Evolutionary conservation across 2,113 vertebrate genomes (phyloP).

Genomic region (Ochotona princeps): DNA sequence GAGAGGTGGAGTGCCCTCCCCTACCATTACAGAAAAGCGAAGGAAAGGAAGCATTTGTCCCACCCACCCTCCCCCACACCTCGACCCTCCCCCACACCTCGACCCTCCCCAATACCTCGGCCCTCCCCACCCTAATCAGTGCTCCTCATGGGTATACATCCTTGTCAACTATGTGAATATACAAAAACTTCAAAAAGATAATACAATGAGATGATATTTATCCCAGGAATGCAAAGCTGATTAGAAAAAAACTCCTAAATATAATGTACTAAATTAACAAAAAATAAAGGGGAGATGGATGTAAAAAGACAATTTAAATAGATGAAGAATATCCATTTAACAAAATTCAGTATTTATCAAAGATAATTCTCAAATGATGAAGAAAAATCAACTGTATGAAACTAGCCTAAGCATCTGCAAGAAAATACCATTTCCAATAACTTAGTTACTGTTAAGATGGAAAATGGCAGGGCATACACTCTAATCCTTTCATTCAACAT

Average conservation of each 20-base stretch:
- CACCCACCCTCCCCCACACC: too few relatives aligned
- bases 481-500: neutral
- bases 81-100: too few relatives aligned
- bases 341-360: slow-evolving; percentile 26
- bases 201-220: neutral
- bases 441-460: neutral
- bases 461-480: neutral
- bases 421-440: neutral
- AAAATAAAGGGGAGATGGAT: neutral
- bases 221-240: neutral
- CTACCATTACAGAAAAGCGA: too few relatives aligned
- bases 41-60: too few relatives aligned
- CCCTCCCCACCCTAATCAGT: too few relatives aligned
- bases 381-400: slow-evolving; percentile 24
- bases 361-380: neutral
- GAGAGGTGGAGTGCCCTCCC: too few relatives aligned
- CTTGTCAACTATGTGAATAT: too few relatives aligned
- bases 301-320: neutral
- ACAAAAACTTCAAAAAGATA: neutral
- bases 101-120: too few relatives aligned
- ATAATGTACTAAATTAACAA: neutral
- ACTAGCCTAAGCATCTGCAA: neutral
- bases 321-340: neutral
- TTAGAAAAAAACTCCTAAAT: neutral
- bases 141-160: too few relatives aligned